phyloP scores from a whole-genome alignment of 2,888 invertebrate species.

The Nomada lathburiana region DNA sequence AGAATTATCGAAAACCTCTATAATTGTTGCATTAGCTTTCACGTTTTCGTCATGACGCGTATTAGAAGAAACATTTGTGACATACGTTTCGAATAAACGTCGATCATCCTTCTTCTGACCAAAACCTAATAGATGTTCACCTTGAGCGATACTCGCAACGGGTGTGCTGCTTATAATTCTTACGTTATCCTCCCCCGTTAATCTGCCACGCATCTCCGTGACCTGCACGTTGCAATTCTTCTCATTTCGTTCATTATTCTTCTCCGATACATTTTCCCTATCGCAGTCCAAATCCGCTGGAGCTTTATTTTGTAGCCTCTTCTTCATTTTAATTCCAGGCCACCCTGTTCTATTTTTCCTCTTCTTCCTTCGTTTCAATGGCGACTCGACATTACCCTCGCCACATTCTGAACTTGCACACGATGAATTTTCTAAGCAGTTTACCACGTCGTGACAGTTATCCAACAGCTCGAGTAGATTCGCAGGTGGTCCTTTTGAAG shows the following conservation, averaged over 20 bases:
- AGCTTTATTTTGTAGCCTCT: slow-evolving; percentile 59
- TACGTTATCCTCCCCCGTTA: not conserved
- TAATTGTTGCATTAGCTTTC: slow-evolving; percentile 19
- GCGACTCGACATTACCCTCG: slow-evolving; percentile 77
- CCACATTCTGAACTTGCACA: slow-evolving; percentile 83
- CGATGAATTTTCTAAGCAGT: slow-evolving; percentile 80
- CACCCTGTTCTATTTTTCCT: slow-evolving; percentile 93
- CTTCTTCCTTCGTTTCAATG: slow-evolving; percentile 86
- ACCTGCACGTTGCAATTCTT: slow-evolving; percentile 22
- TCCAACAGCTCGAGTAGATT: slow-evolving; percentile 81
- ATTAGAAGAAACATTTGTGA: slow-evolving; percentile 15
- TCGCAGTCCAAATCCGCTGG: slow-evolving; percentile 66
- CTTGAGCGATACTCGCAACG: not conserved
- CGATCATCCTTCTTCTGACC: slow-evolving; percentile 17
- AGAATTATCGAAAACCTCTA: slow-evolving; percentile 25
- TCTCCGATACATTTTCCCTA: slow-evolving; percentile 37
- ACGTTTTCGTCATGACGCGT: slow-evolving; percentile 19
- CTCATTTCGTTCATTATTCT: not conserved
- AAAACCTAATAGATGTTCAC: slow-evolving; percentile 23
- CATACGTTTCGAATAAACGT: slow-evolving; percentile 24
- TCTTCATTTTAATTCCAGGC: slow-evolving; percentile 85
- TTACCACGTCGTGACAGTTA: slow-evolving; percentile 78
- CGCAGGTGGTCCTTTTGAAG: slow-evolving; percentile 78
- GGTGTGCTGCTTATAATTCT: slow-evolving; percentile 1
- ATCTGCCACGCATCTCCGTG: slow-evolving; percentile 12